Evolutionary conservation across 1,140 invertebrate species (phyloP), one percentile per base, ranked within the genome.

Genomic region (Capitella teleta): DNA sequence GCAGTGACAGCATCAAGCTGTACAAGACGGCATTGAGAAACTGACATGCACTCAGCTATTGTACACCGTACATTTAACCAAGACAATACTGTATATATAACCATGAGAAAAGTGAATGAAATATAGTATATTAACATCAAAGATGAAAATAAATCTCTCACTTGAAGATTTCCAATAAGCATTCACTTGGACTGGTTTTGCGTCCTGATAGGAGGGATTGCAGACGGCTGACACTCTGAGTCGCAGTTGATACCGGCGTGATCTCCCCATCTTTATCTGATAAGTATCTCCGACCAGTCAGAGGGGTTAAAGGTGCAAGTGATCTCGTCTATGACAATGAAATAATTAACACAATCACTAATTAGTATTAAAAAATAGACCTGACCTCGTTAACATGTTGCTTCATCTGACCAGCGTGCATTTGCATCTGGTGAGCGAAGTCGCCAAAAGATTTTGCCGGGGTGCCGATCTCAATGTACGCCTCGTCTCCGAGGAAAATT

Each of bases 191-290:
- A 32, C 74, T 72, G 2, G 82, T 77, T 53, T 82, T 79, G 45
- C 83, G 73, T 18, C 83, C 82, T 10, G 74, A 73, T 40, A 90
- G 67, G 36, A 87, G 74, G 19, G 78, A 76, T 60, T 87, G 82
- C 1, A 96, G 73, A 18, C 82, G 77, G 55, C 82, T 82, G 6
- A 92, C 83, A 66, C 84, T 86, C 66, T 90, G 85, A 0, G 86
- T 89, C 19, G 86, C 85, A 45, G 82, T 85, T 14, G 82, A 82
- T 1, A 90, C 81, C 0, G 87, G 86, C 2, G 73, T 74, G 24
- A 68, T 61, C 19, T 59, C 61, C 14, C 66, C 63, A 37, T 79
- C 77, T 50, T 76, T 75, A 26, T 81, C 80, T 52, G 79, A 82
- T 37, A 93, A 72, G 68, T 88, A 89, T 53, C 82, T 79, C 19